These are phyloP conservation scores for Misgurnus anguillicaudatus DNA, from an alignment of 2,113 vertebrate genomes.

Conservation along the genomic window DNA sequence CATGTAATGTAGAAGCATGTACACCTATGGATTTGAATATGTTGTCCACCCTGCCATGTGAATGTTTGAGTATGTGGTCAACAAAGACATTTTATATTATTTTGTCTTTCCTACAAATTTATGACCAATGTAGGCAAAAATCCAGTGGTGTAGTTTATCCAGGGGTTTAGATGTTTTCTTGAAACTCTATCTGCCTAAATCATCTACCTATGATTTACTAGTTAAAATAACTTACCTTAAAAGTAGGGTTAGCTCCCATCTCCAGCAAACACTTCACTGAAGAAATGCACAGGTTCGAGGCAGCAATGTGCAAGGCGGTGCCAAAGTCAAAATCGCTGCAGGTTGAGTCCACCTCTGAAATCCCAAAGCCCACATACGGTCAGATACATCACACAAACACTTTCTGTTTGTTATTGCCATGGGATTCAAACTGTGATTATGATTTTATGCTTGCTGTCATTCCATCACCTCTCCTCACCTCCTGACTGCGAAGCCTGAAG, in stretches of 20 bases:
- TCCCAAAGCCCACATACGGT: neutral
- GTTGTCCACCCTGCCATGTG: too few relatives aligned
- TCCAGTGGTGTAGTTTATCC: neutral
- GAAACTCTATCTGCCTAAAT: too few relatives aligned
- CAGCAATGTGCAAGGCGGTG: slow-evolving; percentile 93
- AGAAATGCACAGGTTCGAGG: slow-evolving; percentile 90
- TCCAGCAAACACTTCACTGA: slow-evolving; percentile 90
- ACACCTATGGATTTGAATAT: too few relatives aligned
- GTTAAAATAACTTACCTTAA: slow-evolving; percentile 80
- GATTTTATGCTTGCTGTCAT: neutral
- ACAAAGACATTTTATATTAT: too few relatives aligned
- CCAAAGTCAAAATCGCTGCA: slow-evolving; percentile 98
- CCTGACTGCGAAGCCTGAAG: slow-evolving; percentile 87
- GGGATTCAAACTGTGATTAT: neutral
- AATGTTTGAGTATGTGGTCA: too few relatives aligned
- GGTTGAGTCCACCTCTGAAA: slow-evolving; percentile 92
- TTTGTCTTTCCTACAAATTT: too few relatives aligned
- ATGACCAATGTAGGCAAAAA: too few relatives aligned
- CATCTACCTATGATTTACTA: too few relatives aligned
- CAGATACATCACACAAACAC: neutral
- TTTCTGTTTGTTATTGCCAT: neutral
- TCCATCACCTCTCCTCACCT: slow-evolving; percentile 74
- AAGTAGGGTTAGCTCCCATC: slow-evolving; percentile 92
- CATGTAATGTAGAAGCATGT: too few relatives aligned
- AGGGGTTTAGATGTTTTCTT: too few relatives aligned